Evolutionary conservation across 2,113 vertebrate species (phyloP), one percentile per base, ranked within the genome.

Genomic region (Tonatia bakeri): DNA sequence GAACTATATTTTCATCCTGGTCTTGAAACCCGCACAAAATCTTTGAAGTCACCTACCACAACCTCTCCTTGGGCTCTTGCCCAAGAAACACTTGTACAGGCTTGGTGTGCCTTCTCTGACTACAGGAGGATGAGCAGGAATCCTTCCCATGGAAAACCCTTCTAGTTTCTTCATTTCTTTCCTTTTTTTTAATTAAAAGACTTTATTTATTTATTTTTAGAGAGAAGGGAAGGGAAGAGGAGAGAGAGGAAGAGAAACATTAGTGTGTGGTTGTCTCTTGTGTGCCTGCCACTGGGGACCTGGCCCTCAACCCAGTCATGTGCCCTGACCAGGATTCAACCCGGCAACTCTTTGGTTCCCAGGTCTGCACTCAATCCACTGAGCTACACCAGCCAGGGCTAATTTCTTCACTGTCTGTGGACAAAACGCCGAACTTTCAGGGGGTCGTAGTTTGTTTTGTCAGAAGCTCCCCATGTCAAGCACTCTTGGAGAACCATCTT

Each of bases 51-150:
- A 11, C 36, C 77, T 43, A 15, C 26, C 4, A 7, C 56, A 26
- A 1, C 4, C 16, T 9, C 11, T 24, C 54, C 14, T n/a, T n/a
- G n/a, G n/a, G 2, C n/a, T 4, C 15, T 33, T 15, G 54, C 15
- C 15, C 40, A 43, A 3, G 12, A 16, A 47, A 19, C 0, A 3
- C 59, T 28, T 15, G 17, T 11, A 16, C 5, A 9, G 1, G 5
- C 47, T 1, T 3, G 6, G 38, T 4, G 4, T 6, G 2, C 70
- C 70, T 28, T 26, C 67, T 26, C 26, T 33, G 81, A n/a, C 33
- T 8, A 7, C n/a, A 36, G 45, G 24, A 9, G 11, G 3, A 8
- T 3, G 33, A 20, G 15, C n/a, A 24, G 31, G 61, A 84, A 47
- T 26, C 22, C 52, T 3, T 3, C 11, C 8, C 14, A 9, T 1